Conservation (phyloP, 2,888 invertebrate genomes). For the Ornithoptera alexandrae region DNA sequence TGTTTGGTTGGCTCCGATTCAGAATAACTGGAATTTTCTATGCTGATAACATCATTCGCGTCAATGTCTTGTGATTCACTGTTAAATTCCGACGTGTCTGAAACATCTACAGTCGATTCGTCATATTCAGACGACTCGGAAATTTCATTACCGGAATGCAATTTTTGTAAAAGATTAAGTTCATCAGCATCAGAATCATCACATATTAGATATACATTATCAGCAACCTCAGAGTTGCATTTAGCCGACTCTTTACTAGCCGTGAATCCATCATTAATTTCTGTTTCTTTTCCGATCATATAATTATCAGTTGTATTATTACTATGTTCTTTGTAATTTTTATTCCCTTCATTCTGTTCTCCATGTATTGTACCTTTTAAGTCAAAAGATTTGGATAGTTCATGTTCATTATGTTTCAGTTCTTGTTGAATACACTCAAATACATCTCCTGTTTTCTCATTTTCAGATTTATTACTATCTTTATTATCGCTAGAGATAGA, state of each 20-base stretch:
- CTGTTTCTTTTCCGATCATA: constrained; percentile 13
- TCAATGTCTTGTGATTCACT: constrained; percentile 43
- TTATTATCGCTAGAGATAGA: neutral
- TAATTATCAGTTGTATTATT: constrained; percentile 18
- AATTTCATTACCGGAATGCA: constrained; percentile 55
- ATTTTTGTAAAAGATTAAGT: constrained; percentile 61
- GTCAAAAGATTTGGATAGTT: neutral
- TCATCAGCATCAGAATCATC: constrained; percentile 65
- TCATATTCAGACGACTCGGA: constrained; percentile 54
- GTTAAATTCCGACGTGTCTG: constrained; percentile 57
- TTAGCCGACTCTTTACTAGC: constrained; percentile 6
- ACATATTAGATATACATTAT: constrained; percentile 23
- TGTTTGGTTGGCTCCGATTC: constrained; percentile 52
- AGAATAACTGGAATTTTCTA: constrained; percentile 71
- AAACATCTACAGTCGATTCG: constrained; percentile 59
- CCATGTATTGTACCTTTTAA: constrained; percentile 9
- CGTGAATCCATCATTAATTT: constrained; percentile 30
- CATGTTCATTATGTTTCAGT: neutral
- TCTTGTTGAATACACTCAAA: neutral
- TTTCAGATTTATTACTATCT: neutral
- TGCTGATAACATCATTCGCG: constrained; percentile 60
- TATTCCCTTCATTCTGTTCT: constrained; percentile 2
- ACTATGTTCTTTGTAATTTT: constrained; percentile 12
- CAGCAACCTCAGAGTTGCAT: constrained; percentile 11
- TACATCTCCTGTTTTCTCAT: neutral